Evolutionary conservation across 2,797 vertebrate species (phyloP).

Genomic region (Orestias chungarensis): DNA sequence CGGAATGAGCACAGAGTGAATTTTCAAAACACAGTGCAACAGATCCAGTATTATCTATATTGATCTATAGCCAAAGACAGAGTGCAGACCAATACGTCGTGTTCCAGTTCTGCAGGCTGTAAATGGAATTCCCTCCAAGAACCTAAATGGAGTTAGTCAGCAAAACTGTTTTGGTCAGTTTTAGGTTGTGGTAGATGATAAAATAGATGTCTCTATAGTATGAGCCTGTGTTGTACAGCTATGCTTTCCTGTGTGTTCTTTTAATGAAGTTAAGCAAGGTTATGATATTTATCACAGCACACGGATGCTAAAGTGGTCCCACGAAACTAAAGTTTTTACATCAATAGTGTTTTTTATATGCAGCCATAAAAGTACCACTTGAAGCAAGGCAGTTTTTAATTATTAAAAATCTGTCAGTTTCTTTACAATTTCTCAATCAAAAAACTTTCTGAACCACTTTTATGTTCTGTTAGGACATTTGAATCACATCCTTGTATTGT

Average conservation of each 20-base stretch:
- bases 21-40: slow-evolving; percentile 59
- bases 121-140: slow-evolving; percentile 65
- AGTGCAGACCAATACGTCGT: slow-evolving; percentile 48
- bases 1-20: slow-evolving; percentile 48
- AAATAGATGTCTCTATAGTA: slow-evolving; percentile 24
- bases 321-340: neutral
- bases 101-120: slow-evolving; percentile 56
- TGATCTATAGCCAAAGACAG: slow-evolving; percentile 61
- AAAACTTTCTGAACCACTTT: no score
- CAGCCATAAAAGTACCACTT: slow-evolving; percentile 6
- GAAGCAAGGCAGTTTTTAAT: slow-evolving; percentile 1
- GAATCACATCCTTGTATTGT: neutral
- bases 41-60: slow-evolving; percentile 71
- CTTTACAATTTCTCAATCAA: no score
- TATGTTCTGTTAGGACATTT: no score
- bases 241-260: slow-evolving; percentile 20
- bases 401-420: neutral
- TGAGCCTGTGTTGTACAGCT: slow-evolving; percentile 19
- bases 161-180: slow-evolving; percentile 45
- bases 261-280: slow-evolving; percentile 53
- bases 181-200: slow-evolving; percentile 30
- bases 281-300: slow-evolving; percentile 32
- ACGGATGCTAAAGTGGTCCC: slow-evolving; percentile 14
- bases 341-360: slow-evolving; percentile 16
- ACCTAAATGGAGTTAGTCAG: slow-evolving; percentile 56